Base-by-base conservation (phyloP, 2,888 invertebrate species). In the Adelphocoris suturalis region DNA sequence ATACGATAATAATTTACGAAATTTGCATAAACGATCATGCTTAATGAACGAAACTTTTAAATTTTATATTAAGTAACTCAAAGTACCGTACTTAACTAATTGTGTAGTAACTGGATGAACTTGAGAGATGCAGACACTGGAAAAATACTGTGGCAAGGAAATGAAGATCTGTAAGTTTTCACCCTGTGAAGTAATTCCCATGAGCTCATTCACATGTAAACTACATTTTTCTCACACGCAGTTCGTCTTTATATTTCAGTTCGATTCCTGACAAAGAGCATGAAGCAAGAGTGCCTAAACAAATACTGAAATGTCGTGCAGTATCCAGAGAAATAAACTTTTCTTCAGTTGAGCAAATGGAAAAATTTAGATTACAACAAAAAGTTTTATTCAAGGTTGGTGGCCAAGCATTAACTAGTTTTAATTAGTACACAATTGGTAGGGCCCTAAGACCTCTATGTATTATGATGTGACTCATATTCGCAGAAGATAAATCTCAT, bases 281-380 rank as follows among this genome's bases (percentile, higher is more conserved):
- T 93, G 98, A 98, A 94, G 99, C 99, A n/a, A 95, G 97, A 91
- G 99, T 99, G 57, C 99, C 99, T 0, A 99, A 99, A 93, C 97
- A 97, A 93, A 99, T 99, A 92, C 95, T 99, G 57, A 98, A 99
- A 94, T 98, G 99, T 93, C 95, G 98, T 91, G 97, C 97, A 14
- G 96, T 98, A 16, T 97, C 97, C 0, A 94, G 98, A 89, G 98
- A 98, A 94, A 97, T 98, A 93, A 98, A 97, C 94, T 98, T 98
- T 93, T 97, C 97, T 92, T 97, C 98, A 16, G 95, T 97, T 75
- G 98, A 99, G 93, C 95, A 97, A 12, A 98, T 99, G 96, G 98
- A 99, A 91, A 97, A 97, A 93, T 99, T 99, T 93, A 95, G 99
- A 91, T 94, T 99, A 91, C 99, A 99, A 94, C 99, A 97, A 93